Conservation (phyloP, 2,888 invertebrate genomes). For the Alentia gelatinosa region DNA sequence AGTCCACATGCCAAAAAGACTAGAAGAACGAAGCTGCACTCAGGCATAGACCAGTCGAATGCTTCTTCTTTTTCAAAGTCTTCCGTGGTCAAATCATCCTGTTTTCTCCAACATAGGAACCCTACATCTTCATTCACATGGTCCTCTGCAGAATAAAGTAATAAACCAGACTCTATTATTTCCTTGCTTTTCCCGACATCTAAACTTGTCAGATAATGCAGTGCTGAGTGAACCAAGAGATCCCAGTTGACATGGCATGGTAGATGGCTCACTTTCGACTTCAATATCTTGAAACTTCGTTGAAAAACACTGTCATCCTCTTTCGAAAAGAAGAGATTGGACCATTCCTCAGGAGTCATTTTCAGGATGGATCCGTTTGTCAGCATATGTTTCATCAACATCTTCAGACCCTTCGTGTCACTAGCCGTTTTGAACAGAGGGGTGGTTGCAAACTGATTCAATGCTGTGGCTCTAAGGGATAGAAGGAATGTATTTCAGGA, state of each 20-base stretch:
- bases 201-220: background rate
- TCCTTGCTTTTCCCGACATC: no score
- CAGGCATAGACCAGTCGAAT: no score
- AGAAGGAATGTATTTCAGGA: background rate
- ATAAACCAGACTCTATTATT: no score
- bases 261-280: background rate
- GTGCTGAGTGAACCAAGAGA: background rate
- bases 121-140: no score
- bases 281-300: background rate
- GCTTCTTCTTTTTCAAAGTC: no score
- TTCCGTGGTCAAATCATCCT: no score
- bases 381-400: background rate
- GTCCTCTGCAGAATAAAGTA: no score
- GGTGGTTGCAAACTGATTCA: background rate
- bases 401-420: background rate
- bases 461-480: background rate
- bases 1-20: no score
- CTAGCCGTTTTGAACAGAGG: background rate
- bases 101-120: no score
- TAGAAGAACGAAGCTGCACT: no score
- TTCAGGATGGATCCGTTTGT: background rate
- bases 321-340: background rate
- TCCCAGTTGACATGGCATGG: background rate
- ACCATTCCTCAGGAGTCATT: background rate
- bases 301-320: background rate